Evolutionary conservation across 1,140 invertebrate species (phyloP).

Genomic region (Phenacoccus solenopsis): DNA sequence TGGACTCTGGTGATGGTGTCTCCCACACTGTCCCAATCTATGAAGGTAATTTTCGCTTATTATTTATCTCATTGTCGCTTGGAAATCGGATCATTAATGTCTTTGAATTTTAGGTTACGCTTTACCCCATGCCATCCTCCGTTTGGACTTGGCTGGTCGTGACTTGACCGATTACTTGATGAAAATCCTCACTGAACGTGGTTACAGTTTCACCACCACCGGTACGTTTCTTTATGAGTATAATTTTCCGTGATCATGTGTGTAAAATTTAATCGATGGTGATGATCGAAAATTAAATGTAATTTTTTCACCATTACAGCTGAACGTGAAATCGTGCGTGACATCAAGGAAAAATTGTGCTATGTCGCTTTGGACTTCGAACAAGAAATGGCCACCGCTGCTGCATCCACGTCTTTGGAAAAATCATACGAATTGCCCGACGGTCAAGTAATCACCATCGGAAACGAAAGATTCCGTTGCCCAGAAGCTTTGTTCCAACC

Average conservation of each 20-base stretch:
- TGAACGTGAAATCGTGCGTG: slow-evolving; percentile 90
- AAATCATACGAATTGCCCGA: slow-evolving; percentile 71
- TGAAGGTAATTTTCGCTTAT: slow-evolving; percentile 40
- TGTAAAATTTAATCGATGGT: neutral
- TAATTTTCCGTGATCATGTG: too few relatives aligned
- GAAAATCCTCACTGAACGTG: slow-evolving; percentile 76
- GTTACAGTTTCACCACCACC: slow-evolving; percentile 53
- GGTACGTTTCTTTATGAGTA: slow-evolving; percentile 29
- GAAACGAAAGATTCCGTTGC: slow-evolving; percentile 77
- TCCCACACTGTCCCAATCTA: slow-evolving; percentile 80
- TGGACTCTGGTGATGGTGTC: slow-evolving; percentile 70
- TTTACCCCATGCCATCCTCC: slow-evolving; percentile 65
- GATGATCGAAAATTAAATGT: neutral
- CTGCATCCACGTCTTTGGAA: slow-evolving; percentile 60
- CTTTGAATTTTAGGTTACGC: slow-evolving; percentile 36
- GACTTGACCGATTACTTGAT: slow-evolving; percentile 79
- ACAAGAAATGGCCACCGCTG: slow-evolving; percentile 77
- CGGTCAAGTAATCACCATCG: slow-evolving; percentile 69
- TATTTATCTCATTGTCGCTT: neutral
- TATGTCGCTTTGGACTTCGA: slow-evolving; percentile 70
- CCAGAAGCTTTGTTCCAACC: slow-evolving; percentile 77
- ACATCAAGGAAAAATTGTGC: slow-evolving; percentile 89
- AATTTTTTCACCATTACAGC: slow-evolving; percentile 44
- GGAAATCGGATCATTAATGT: slow-evolving; percentile 12
- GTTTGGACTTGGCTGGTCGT: slow-evolving; percentile 77